Base-by-base conservation (phyloP, 1,140 invertebrate genomes). In the Habropoda laboriosa region DNA sequence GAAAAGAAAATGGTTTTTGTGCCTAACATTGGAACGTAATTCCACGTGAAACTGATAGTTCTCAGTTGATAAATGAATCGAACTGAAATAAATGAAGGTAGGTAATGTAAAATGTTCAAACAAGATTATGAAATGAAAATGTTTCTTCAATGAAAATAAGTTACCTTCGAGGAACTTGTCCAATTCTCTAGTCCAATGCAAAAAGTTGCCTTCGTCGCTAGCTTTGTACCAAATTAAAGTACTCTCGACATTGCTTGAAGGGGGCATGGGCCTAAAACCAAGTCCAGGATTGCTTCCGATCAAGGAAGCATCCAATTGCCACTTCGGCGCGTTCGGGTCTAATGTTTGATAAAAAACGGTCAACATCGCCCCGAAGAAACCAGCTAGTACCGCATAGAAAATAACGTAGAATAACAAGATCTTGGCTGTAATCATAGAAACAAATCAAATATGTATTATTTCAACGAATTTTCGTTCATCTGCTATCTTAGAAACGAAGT, bases 361-460 rank as follows among this genome's bases (percentile, higher is more conserved):
- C 92, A 99, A 94, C 95, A 99, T 96, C 24, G 96, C 96, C 74
- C 96, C 95, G 93, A 99, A 99, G 94, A 99, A 99, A 49, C 96
- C 95, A 85, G 96, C 95, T 89, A 99, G 95, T 82, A 95, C 96
- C 67, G 96, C 94, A 93, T 99, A 99, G 94, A 98, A 99, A 92
- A 98, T 96, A 79, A 98, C 90, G 93, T 99, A 99, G 95, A 99
- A 99, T 77, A 98, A 92, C 81, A 97, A 94, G 93, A 99, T 98
- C 94, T 98, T 98, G 71, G 96, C 97, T 98, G 95, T 61, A 96
- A 80, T 38, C 12, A n/a, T n/a, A 38, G 4, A 32, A 38, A n/a
- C 0, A 18, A 12, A 51, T 21, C 1, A 38, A 13, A 35, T n/a
- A n/a, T n/a, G n/a, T n/a, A n/a, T n/a, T n/a, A n/a, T n/a, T n/a